A percentile compares a stretch with the other conserved stretches of the same genome.
Conservation (phyloP, 1,140 invertebrate species). For the Caenorhabditis remanei region DNA sequence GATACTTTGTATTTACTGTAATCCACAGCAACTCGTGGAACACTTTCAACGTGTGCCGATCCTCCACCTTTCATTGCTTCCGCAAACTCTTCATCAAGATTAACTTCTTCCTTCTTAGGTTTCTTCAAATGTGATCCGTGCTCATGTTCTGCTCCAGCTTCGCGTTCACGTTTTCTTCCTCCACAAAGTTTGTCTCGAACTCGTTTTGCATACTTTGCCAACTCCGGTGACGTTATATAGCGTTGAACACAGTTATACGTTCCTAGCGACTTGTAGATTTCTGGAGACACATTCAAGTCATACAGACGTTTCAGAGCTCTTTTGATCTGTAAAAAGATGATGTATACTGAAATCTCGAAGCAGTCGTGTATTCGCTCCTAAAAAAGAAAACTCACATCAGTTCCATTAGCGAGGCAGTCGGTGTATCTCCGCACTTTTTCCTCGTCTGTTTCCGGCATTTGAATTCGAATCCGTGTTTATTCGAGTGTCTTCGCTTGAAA, state of each 20-base stretch:
- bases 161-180: background rate
- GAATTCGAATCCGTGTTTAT: background rate
- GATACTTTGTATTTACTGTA: conserved; percentile 25
- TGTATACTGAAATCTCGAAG: background rate
- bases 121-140: background rate
- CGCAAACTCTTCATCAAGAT: conserved; percentile 23
- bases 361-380: too few relatives aligned
- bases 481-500: background rate
- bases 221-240: conserved; percentile 20
- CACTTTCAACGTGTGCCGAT: background rate
- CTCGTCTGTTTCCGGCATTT: conserved; percentile 31
- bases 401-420: conserved; percentile 2
- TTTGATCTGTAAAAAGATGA: background rate
- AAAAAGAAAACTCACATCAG: conserved; percentile 16
- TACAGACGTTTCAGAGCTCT: conserved; percentile 23
- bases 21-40: conserved; percentile 9
- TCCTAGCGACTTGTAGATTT: conserved; percentile 19
- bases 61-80: conserved; percentile 17
- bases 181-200: conserved; percentile 32
- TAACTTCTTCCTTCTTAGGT: conserved; percentile 1
- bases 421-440: conserved; percentile 26
- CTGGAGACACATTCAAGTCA: background rate
- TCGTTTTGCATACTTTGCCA: conserved; percentile 31
- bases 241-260: conserved; percentile 12
- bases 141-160: background rate